Percentiles rank a stretch among this genome's conserved stretches.
Evolutionary conservation across 2,113 vertebrate species (phyloP).

Genomic region (Ciconia maguari): DNA sequence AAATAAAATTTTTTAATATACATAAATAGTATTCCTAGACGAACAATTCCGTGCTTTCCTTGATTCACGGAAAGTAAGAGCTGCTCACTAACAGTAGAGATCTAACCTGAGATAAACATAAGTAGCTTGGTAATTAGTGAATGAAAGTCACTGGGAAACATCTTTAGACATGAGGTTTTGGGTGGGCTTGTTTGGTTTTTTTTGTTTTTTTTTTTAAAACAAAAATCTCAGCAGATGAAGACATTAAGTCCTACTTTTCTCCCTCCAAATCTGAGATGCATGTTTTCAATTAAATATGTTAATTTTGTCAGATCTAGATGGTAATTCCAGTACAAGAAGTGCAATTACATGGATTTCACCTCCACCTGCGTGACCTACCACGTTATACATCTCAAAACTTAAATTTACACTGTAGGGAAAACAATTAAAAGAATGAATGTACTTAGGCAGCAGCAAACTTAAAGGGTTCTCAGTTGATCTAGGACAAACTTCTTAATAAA

Average conservation of each 20-base stretch:
- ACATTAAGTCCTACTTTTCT: background rate
- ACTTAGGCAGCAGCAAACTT: background rate
- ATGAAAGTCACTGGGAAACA: background rate
- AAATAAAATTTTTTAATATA: background rate
- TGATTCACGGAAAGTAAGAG: background rate
- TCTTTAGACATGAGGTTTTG: background rate
- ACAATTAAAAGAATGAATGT: background rate
- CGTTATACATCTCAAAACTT: background rate
- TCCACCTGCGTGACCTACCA: background rate
- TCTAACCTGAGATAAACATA: background rate
- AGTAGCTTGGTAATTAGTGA: background rate
- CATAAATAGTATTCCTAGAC: background rate
- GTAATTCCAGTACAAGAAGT: background rate
- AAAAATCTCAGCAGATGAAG: background rate
- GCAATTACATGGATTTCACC: background rate
- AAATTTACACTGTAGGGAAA: background rate
- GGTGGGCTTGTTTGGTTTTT: background rate
- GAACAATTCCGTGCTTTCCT: background rate
- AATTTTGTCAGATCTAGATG: background rate
- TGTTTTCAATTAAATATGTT: background rate
- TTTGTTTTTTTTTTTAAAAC: background rate
- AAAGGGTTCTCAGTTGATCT: background rate
- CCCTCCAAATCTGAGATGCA: background rate
- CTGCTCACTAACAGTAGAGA: background rate
- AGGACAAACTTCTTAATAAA: background rate